A percentile compares a stretch with the other conserved stretches of the same genome.
Evolutionary conservation across 2,888 invertebrate species (phyloP).

Genomic region (Cotesia congregata): DNA sequence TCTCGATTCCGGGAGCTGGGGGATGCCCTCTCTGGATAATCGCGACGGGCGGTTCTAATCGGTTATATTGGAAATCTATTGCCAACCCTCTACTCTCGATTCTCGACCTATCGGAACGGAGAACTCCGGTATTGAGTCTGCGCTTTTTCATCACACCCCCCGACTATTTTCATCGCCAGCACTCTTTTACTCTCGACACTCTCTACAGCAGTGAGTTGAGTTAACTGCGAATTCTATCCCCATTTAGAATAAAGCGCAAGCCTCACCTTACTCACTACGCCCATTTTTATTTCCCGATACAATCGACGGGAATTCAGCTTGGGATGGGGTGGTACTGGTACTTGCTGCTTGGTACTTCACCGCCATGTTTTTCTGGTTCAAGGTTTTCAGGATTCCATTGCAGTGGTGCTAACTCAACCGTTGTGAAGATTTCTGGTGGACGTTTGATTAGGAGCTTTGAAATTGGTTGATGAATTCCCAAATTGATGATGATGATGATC

Average conservation of each 20-base stretch:
- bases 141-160: constrained; percentile 54
- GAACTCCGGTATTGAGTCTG: constrained; percentile 70
- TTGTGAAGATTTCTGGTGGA: too few species aligned
- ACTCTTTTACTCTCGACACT: constrained; percentile 39
- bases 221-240: constrained; percentile 29
- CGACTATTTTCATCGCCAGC: constrained; percentile 38
- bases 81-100: constrained; percentile 70
- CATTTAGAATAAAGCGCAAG: constrained; percentile 40
- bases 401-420: too few species aligned
- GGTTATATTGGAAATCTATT: constrained; percentile 69
- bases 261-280: neutral
- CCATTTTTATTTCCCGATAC: constrained; percentile 23
- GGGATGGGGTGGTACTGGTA: neutral
- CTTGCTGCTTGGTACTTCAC: neutral
- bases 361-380: too few species aligned
- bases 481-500: too few species aligned
- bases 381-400: too few species aligned
- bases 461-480: too few species aligned
- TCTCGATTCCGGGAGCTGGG: constrained; percentile 47
- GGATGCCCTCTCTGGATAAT: constrained; percentile 23
- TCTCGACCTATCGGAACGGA: constrained; percentile 70
- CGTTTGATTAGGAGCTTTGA: too few species aligned
- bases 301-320: neutral
- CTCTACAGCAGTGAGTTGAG: constrained; percentile 34
- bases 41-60: constrained; percentile 36